Evolutionary conservation across 2,113 vertebrate genomes (phyloP), one percentile per base, ranked within the genome.

Genomic region (Vimba vimba): DNA sequence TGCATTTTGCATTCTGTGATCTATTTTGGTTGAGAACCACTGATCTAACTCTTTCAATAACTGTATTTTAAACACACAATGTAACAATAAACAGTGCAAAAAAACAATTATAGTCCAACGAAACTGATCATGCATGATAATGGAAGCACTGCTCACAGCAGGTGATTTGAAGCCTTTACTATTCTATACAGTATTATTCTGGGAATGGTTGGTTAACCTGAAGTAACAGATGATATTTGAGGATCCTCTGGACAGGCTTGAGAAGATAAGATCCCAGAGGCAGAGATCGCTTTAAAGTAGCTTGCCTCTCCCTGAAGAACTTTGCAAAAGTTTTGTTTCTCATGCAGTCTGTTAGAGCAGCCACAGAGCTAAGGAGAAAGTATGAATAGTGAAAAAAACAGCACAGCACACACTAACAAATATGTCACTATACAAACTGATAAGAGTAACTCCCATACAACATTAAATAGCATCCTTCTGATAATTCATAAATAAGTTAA

Each of bases 171-270:
- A 39, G 19, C 33, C 19, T 71, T 43, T 43, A 12, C 66, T 17
- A 50, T 25, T 52, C 43, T 76, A 13, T 30, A 55, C 13, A 77
- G 27, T 55, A 30, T 77, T 30, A 77, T 13, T 23, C 15, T 13
- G 19, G 4, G 6, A 39, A 68, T 25, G 8, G 17, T 59, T 73
- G 6, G 52, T 57, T 57, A 71, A 98, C 98, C 97, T 99, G 98
- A 12, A 99, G 95, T 87, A 99, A 94, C 76, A 98, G 92, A 91
- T 99, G 98, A 91, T 99, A 99, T 84, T 99, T 99, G 83, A 99
- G 96, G 92, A 99, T 97, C 92, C 97, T 96, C 95, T 99, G 97
- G 21, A 99, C 97, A 0, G 97, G 98, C 86, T 99, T 99, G 47
- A 99, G 95, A 84, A 99, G 94, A 93, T 97, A 99, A 19, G 97